phyloP scores from a whole-genome alignment of 2,113 vertebrate genomes.

The Ivindomyrus marchei region DNA sequence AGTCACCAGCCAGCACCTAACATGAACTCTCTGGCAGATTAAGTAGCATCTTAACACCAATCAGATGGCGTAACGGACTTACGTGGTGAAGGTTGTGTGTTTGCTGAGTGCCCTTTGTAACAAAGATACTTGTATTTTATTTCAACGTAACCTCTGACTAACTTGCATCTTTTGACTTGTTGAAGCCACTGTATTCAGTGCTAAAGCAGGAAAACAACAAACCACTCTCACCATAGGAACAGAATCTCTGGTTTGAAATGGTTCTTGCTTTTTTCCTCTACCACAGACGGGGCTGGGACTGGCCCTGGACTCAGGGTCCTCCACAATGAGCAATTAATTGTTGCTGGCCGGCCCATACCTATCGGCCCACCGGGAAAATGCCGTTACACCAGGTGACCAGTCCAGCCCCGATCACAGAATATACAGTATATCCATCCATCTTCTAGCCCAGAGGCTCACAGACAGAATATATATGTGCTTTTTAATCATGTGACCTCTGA shows the following conservation, averaged over 20 bases:
- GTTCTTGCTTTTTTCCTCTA: neutral
- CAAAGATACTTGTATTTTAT: neutral
- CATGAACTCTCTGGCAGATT: neutral
- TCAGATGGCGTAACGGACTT: neutral
- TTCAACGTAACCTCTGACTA: neutral
- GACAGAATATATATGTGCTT: neutral
- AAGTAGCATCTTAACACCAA: neutral
- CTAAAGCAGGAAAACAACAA: neutral
- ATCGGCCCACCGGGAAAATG: neutral
- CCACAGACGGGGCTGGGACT: neutral
- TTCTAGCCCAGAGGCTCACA: neutral
- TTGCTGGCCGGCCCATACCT: neutral
- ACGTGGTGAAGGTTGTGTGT: neutral
- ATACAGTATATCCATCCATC: neutral
- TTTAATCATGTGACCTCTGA: constrained; percentile 1
- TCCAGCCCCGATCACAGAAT: neutral
- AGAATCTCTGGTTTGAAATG: neutral
- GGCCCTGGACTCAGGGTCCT: constrained; percentile 10
- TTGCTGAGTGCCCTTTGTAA: neutral
- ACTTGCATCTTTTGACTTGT: neutral
- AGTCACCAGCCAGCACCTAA: neutral
- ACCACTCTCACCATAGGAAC: neutral
- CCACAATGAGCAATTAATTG: neutral
- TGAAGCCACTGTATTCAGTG: neutral
- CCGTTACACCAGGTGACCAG: neutral